phyloP scores from a whole-genome alignment of 2,797 vertebrate species.

The Myotis pilosus region DNA sequence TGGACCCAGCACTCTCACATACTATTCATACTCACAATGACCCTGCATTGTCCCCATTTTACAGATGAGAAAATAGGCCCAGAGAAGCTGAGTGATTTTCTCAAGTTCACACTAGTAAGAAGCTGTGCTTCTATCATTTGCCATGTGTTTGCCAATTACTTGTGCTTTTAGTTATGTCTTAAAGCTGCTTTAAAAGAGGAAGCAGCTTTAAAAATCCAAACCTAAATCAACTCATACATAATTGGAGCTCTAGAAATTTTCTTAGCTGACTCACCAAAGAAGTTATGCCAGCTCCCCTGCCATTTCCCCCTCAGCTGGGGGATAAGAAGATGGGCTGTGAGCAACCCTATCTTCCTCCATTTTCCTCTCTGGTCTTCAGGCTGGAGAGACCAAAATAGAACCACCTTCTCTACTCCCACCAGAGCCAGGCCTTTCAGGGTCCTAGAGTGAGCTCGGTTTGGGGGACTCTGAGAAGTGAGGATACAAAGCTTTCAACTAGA shows the following conservation, averaged over 20 bases:
- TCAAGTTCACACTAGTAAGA: background rate
- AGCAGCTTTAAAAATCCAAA: constrained; percentile 51
- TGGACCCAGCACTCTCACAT: background rate
- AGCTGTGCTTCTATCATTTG: background rate
- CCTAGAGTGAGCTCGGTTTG: constrained; percentile 43
- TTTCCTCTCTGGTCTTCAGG: background rate
- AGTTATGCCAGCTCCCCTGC: constrained; percentile 18
- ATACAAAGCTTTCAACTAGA: background rate
- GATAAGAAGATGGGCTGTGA: background rate
- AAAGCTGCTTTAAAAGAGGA: background rate
- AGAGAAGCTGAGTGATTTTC: background rate
- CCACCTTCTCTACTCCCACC: constrained; percentile 34
- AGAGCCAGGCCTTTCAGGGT: constrained; percentile 12
- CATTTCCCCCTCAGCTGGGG: background rate
- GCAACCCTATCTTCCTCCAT: constrained; percentile 19
- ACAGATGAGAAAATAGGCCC: background rate
- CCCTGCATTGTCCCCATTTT: background rate
- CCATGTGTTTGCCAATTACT: background rate
- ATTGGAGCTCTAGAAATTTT: constrained; percentile 22
- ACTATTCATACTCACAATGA: background rate
- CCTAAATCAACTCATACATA: background rate
- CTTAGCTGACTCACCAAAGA: constrained; percentile 58
- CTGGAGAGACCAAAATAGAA: background rate
- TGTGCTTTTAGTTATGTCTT: constrained; percentile 23
- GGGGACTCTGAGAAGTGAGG: background rate